Conservation (phyloP, 64 coral and sea anemone species). For the Actinia equina region DNA sequence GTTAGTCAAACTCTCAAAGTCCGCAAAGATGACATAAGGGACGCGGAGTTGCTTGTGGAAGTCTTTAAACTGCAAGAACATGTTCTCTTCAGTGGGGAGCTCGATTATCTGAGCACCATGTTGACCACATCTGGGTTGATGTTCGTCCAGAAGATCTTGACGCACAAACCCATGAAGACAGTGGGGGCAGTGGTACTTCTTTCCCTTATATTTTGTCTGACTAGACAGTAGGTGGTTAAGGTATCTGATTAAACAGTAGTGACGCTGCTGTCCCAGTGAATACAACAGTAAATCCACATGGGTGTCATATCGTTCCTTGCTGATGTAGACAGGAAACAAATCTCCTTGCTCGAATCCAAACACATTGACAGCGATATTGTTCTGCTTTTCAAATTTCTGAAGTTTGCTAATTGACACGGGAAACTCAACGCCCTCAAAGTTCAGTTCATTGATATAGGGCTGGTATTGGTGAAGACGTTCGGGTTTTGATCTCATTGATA, state of each 20-base stretch:
- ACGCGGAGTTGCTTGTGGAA: background rate
- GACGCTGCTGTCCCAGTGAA: conserved; percentile 9
- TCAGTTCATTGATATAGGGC: conserved; percentile 32
- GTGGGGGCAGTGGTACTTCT: conserved; percentile 2
- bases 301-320: background rate
- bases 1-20: conserved; percentile 5
- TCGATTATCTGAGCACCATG: conserved; percentile 41
- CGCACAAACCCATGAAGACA: conserved; percentile 65
- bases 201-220: background rate
- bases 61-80: background rate
- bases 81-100: background rate
- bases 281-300: conserved; percentile 25
- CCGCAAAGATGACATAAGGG: background rate
- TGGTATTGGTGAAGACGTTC: conserved; percentile 7
- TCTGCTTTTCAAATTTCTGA: conserved; percentile 16
- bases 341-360: conserved; percentile 8
- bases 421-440: conserved; percentile 34
- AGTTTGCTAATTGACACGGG: conserved; percentile 14
- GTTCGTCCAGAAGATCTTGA: conserved; percentile 39
- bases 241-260: conserved; percentile 39
- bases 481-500: background rate
- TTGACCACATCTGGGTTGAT: conserved; percentile 25
- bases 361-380: conserved; percentile 28
- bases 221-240: conserved; percentile 32
- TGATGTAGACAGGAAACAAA: conserved; percentile 1